Evolutionary conservation across 1,140 invertebrate species (phyloP).

Genomic region (Drosophila dunni): DNA sequence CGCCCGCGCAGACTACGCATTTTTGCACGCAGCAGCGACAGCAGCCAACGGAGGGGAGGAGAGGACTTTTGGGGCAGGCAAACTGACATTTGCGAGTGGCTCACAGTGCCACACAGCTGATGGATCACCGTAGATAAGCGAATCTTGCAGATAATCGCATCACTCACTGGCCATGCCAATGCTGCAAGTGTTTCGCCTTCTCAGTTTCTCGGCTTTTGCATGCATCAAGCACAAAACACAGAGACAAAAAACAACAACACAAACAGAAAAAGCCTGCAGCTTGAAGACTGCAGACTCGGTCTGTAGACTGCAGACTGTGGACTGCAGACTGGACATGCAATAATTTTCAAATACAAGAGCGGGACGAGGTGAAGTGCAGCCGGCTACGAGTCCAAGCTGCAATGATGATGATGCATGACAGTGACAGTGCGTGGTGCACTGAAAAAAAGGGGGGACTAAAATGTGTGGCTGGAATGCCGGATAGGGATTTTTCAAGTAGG

Average conservation of each 20-base stretch:
- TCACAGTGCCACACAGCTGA: slow-evolving; percentile 62
- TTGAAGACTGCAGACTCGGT: slow-evolving; percentile 29
- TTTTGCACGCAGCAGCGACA: slow-evolving; percentile 56
- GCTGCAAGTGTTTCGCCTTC: slow-evolving; percentile 60
- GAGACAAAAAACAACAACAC: no score
- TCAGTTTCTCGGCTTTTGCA: slow-evolving; percentile 61
- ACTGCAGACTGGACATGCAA: slow-evolving; percentile 69
- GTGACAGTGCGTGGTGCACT: slow-evolving; percentile 74
- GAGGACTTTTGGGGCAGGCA: slow-evolving; percentile 1
- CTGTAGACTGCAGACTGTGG: slow-evolving; percentile 28
- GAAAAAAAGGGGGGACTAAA: no score
- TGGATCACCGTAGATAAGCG: slow-evolving; percentile 84
- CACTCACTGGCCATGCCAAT: slow-evolving; percentile 75
- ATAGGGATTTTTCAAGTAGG: no score
- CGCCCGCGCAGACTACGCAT: slow-evolving; percentile 76
- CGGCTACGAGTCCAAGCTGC: slow-evolving; percentile 34
- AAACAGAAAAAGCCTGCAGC: slow-evolving; percentile 27
- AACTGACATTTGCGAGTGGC: slow-evolving; percentile 46
- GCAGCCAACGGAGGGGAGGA: slow-evolving; percentile 17
- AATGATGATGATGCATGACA: slow-evolving; percentile 79
- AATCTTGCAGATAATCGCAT: slow-evolving; percentile 84
- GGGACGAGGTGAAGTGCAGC: slow-evolving; percentile 39
- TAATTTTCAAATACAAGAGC: slow-evolving; percentile 73
- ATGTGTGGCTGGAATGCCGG: no score
- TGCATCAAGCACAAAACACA: neutral